A percentile compares a stretch with the other conserved stretches of the same genome.
Conservation (phyloP, 2,113 vertebrate genomes). For the Azemiops feae region DNA sequence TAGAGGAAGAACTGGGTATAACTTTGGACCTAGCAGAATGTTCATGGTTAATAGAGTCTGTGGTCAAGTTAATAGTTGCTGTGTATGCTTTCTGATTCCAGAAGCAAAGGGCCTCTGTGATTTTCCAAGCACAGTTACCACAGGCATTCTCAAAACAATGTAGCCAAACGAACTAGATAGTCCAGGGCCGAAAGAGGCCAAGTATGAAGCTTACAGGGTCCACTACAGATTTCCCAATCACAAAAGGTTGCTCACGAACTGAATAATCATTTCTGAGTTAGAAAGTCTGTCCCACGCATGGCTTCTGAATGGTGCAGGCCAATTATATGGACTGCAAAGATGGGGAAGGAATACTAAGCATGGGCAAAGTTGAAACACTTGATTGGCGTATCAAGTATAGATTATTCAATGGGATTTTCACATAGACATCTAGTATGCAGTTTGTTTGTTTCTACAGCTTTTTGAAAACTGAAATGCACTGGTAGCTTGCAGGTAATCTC, state of each 20-base stretch:
- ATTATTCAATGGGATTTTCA: not conserved
- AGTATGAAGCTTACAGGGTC: conserved; percentile 1
- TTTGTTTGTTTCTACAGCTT: not conserved
- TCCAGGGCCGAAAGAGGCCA: not conserved
- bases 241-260: not conserved
- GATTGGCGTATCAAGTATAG: not conserved
- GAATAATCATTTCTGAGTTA: not conserved
- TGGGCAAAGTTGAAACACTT: not conserved
- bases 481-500: not conserved
- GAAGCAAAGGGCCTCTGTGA: not conserved
- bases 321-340: not conserved
- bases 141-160: conserved; percentile 3
- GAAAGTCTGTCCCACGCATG: not conserved
- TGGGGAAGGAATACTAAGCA: not conserved
- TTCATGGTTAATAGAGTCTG: not conserved
- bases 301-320: not conserved
- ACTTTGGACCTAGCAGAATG: not conserved
- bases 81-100: not conserved
- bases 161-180: conserved; percentile 1
- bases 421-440: not conserved
- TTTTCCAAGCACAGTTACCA: conserved; percentile 24
- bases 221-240: not conserved
- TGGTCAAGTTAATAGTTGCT: conserved; percentile 2
- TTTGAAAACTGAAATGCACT: not conserved
- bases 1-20: not conserved